Base-by-base conservation (phyloP, 2,113 vertebrate species). In the Cynocephalus volans region DNA sequence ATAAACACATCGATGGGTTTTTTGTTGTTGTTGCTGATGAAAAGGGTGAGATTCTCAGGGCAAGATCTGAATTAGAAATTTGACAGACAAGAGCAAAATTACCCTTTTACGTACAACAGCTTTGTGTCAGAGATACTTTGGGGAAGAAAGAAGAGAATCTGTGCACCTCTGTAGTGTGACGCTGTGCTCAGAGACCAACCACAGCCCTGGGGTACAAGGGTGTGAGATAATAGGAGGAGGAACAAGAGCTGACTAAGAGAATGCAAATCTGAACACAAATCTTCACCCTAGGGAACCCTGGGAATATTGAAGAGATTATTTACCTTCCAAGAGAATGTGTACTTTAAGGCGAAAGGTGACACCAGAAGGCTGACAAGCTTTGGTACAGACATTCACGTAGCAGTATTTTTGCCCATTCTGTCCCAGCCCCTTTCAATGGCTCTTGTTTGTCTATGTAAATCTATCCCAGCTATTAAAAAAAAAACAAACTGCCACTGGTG, bases 101-200 rank as follows among this genome's bases (percentile, higher is more conserved):
- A 21, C 19, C 41, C 33, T 62, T 80, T 82, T 69, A 52, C 33
- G 28, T 76, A 28, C 14, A 69, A 76, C 9, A 80, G 4, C 54
- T 92, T 92, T 94, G 58, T 94, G 33, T 33, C 52, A 94, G 36
- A 86, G 36, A 17, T 67, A 87, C 31, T 64, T 90, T 73, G 14
- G 12, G 11, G 21, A 60, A 82, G 69, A 69, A 52, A 82, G 58
- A 56, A 5, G 36, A 56, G 14, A 72, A 13, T 21, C 26, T 45
- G 17, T 67, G 6, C 54, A 64, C 52, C 31, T 41, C 31, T 28
- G 17, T n/a, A 52, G 33, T 75, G 24, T 83, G 69, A 83, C 41
- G 67, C 26, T 69, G 4, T 82, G 60, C 26, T 72, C 45, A 31
- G 70, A 85, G 24, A 77, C 28, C 41, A 79, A 24, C 6, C 6